Conservation (phyloP, 2,113 vertebrate species). For the Physeter macrocephalus region DNA sequence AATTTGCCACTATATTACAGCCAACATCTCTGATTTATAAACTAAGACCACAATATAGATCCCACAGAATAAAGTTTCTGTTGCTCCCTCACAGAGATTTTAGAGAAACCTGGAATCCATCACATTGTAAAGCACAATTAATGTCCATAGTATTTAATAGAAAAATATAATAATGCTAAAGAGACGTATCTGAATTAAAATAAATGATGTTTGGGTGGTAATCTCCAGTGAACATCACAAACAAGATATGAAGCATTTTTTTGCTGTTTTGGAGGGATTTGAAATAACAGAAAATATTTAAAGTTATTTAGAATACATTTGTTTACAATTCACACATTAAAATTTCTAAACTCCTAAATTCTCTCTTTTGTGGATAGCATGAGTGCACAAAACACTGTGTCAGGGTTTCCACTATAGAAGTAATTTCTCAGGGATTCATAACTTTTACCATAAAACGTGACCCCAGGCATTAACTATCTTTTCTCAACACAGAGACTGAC, state of each 20-base stretch:
- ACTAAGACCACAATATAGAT: not conserved
- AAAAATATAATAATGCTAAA: not conserved
- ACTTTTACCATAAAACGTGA: slow-evolving; percentile 72
- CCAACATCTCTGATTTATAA: accelerated
- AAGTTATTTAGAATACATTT: not conserved
- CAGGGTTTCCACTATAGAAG: slow-evolving; percentile 77
- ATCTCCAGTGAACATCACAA: not conserved
- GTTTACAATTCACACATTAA: not conserved
- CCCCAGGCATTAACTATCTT: slow-evolving; percentile 69
- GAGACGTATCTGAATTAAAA: not conserved
- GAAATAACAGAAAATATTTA: not conserved
- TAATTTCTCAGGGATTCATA: slow-evolving; percentile 68
- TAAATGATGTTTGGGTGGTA: not conserved
- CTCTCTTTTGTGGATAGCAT: slow-evolving; percentile 60
- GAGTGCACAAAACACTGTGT: slow-evolving; percentile 65
- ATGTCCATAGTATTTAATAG: not conserved
- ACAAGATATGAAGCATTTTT: not conserved
- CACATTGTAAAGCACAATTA: not conserved
- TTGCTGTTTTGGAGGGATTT: not conserved
- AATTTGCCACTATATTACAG: accelerated
- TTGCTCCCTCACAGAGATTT: not conserved
- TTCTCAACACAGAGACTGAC: slow-evolving; percentile 61
- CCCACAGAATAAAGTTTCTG: not conserved
- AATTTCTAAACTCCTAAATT: slow-evolving; percentile 57
- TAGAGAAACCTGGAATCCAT: too few relatives aligned